Evolutionary conservation across 2,797 vertebrate species (phyloP).

Genomic region (Muscicapa striata): DNA sequence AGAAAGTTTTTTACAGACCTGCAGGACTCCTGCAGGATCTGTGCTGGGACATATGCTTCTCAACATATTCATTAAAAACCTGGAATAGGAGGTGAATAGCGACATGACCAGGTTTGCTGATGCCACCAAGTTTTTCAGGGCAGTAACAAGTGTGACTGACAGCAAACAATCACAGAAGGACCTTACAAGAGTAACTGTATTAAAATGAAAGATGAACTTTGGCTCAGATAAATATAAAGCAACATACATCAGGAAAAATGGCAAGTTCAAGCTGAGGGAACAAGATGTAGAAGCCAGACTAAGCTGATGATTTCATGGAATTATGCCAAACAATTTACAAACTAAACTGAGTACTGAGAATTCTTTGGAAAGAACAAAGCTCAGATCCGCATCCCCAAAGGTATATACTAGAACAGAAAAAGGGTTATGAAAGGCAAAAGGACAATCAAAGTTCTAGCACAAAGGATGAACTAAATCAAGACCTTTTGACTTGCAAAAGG

Average conservation of each 20-base stretch:
- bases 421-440: background rate
- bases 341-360: background rate
- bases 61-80: slow-evolving; percentile 61
- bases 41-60: slow-evolving; percentile 56
- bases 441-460: background rate
- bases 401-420: background rate
- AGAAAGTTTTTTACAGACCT: slow-evolving; percentile 58
- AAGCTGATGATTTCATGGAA: background rate
- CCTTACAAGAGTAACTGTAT: background rate
- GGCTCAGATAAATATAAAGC: background rate
- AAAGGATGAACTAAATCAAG: background rate
- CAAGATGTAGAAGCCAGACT: background rate
- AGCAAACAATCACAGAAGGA: background rate
- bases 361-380: background rate
- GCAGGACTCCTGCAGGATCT: slow-evolving; percentile 61
- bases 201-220: background rate
- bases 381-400: background rate
- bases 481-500: background rate
- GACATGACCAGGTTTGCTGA: slow-evolving; percentile 40
- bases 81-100: slow-evolving; percentile 43
- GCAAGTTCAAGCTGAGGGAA: background rate
- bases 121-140: background rate
- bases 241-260: background rate
- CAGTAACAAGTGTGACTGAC: background rate
- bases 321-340: background rate